These are phyloP conservation scores for Enteromius fasciolatus DNA, from an alignment of 2,797 vertebrate species.

Conservation along the genomic window DNA sequence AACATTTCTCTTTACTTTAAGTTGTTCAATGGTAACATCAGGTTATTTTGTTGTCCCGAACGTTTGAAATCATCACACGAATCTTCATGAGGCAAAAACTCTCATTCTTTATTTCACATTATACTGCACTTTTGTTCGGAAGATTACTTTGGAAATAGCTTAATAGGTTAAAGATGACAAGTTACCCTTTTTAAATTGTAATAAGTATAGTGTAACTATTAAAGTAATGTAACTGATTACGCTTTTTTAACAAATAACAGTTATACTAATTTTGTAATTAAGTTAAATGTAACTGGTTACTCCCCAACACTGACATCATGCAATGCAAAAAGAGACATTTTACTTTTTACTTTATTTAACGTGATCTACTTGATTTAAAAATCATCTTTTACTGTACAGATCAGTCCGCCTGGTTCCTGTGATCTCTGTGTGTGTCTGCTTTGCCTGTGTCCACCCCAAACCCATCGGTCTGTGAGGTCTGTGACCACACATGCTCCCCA, in stretches of 20 bases:
- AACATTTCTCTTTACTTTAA: background rate
- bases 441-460: slow-evolving; percentile 51
- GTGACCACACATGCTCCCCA: slow-evolving; percentile 57
- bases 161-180: background rate
- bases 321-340: background rate
- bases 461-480: slow-evolving; percentile 66
- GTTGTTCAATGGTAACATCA: background rate
- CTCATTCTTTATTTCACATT: background rate
- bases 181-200: background rate
- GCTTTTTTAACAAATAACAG: too few species aligned
- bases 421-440: slow-evolving; percentile 64
- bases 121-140: background rate
- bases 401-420: slow-evolving; percentile 44
- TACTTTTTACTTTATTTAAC: background rate
- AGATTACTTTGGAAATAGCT: background rate
- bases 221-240: too few species aligned
- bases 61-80: background rate
- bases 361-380: background rate
- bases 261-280: too few species aligned
- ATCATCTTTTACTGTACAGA: background rate
- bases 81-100: background rate
- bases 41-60: background rate
- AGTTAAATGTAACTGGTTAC: too few species aligned
- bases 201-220: background rate
- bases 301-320: too few species aligned